phyloP scores from a whole-genome alignment of 1,140 invertebrate species.

The Myzus persicae region DNA sequence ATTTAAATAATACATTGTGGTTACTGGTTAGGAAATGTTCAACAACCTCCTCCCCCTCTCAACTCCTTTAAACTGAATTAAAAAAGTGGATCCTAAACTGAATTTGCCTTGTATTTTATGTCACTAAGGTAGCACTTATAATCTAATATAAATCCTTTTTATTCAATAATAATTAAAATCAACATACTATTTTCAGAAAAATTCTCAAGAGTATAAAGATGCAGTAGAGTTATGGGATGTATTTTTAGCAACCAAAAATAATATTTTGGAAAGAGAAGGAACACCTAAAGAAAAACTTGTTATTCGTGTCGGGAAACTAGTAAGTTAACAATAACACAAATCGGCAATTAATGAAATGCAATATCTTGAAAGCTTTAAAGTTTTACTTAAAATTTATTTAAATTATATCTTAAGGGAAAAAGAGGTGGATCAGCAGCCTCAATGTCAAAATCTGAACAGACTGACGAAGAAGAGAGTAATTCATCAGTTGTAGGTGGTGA shows the following conservation, averaged over 20 bases:
- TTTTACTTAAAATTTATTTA: not conserved
- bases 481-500: constrained; percentile 67
- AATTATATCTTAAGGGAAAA: constrained; percentile 31
- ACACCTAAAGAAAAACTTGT: constrained; percentile 70
- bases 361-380: not conserved
- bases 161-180: not conserved
- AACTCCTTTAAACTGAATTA: not conserved
- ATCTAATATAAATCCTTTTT: not conserved
- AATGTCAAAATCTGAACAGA: constrained; percentile 51
- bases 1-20: too few relatives aligned
- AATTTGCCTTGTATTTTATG: not conserved
- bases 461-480: constrained; percentile 54
- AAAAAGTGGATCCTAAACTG: not conserved
- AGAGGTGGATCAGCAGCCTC: constrained; percentile 48
- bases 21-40: too few relatives aligned
- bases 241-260: constrained; percentile 71
- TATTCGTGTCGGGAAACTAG: constrained; percentile 69
- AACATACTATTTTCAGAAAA: constrained; percentile 68
- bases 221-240: constrained; percentile 90
- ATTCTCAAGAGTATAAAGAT: constrained; percentile 88
- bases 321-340: constrained; percentile 61
- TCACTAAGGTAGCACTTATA: not conserved
- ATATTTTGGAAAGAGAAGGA: constrained; percentile 66
- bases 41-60: too few relatives aligned
- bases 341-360: not conserved